Conservation (phyloP, 2,888 invertebrate genomes). For the Zhengitettix transpicula region DNA sequence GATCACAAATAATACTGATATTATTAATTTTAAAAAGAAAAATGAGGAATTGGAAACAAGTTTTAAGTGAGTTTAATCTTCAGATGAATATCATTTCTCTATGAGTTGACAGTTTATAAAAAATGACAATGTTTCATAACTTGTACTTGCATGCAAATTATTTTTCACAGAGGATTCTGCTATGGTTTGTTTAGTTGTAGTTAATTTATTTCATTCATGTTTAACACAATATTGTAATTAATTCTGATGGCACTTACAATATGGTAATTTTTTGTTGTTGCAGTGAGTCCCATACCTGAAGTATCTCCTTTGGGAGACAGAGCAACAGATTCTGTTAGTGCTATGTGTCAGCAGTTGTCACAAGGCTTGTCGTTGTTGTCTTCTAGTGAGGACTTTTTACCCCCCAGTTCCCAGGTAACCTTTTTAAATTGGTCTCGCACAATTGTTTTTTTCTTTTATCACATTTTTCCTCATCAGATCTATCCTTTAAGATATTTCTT, state of each 20-base stretch:
- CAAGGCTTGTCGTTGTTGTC: slow-evolving; percentile 58
- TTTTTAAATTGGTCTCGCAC: neutral
- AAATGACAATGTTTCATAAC: too few relatives aligned
- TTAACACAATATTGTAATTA: too few relatives aligned
- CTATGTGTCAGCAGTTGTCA: slow-evolving; percentile 62
- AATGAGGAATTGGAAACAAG: too few relatives aligned
- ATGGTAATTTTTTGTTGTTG: slow-evolving; percentile 14
- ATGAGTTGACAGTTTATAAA: too few relatives aligned
- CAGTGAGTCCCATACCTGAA: slow-evolving; percentile 65
- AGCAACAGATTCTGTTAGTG: slow-evolving; percentile 36
- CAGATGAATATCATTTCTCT: too few relatives aligned
- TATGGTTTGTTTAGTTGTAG: too few relatives aligned
- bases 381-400: slow-evolving; percentile 34
- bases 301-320: slow-evolving; percentile 41
- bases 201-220: too few relatives aligned
- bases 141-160: too few relatives aligned
- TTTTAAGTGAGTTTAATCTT: too few relatives aligned
- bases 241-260: neutral
- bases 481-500: neutral
- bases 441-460: neutral
- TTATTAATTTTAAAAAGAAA: too few relatives aligned
- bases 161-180: too few relatives aligned
- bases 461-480: neutral
- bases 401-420: slow-evolving; percentile 1
- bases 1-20: too few relatives aligned